Conservation (phyloP, 2,888 invertebrate species). For the Apamea anceps region DNA sequence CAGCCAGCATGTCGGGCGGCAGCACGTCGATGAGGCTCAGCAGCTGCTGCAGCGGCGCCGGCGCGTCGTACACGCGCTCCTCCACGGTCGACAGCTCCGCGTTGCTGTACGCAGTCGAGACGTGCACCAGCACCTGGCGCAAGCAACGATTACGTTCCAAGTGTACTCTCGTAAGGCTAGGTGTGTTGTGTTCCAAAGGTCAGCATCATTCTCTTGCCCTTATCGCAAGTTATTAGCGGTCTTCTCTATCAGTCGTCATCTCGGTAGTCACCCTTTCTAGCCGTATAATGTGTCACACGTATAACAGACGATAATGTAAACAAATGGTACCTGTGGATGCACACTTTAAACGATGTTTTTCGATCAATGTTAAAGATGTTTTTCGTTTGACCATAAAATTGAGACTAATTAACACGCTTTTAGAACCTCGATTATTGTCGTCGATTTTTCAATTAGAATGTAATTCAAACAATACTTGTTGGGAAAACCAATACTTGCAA, state of each 20-base stretch:
- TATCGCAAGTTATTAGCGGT: too few relatives aligned
- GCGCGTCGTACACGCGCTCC: slow-evolving; percentile 93
- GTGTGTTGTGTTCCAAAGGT: not conserved
- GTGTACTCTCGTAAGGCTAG: not conserved
- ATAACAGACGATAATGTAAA: too few relatives aligned
- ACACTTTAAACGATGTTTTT: too few relatives aligned
- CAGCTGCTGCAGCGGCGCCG: slow-evolving; percentile 91
- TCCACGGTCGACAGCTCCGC: slow-evolving; percentile 93
- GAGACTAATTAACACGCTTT: too few relatives aligned
- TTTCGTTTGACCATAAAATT: too few relatives aligned
- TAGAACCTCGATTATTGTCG: too few relatives aligned
- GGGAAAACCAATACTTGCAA: too few relatives aligned
- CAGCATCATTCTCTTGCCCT: too few relatives aligned
- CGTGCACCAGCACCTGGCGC: slow-evolving; percentile 92
- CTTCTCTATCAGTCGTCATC: not conserved
- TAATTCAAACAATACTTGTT: too few relatives aligned
- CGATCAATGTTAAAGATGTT: too few relatives aligned
- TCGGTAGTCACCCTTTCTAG: not conserved
- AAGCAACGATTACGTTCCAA: not conserved
- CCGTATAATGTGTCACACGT: not conserved
- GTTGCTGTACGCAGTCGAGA: slow-evolving; percentile 97
- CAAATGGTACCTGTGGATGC: too few relatives aligned
- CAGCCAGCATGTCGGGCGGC: slow-evolving; percentile 88
- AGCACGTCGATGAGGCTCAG: slow-evolving; percentile 91
- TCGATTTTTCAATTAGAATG: too few relatives aligned